These are phyloP conservation scores for Eupithecia vulgata DNA, from an alignment of 2,888 invertebrate genomes.

Conservation along the genomic window DNA sequence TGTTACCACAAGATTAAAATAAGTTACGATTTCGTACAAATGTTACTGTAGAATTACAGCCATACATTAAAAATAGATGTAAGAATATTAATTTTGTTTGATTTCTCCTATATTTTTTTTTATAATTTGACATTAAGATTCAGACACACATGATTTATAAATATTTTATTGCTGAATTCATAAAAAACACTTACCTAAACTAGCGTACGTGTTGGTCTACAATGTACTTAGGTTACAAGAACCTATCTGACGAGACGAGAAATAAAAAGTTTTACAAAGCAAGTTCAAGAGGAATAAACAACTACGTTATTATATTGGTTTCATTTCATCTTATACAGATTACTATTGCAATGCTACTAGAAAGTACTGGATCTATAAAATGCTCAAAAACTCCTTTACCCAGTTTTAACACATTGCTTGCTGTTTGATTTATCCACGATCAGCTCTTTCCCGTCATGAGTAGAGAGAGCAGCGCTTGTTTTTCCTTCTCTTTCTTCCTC, in stretches of 20 bases:
- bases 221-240: background rate
- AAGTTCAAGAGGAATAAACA: background rate
- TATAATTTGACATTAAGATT: no score
- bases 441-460: conserved; percentile 85
- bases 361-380: background rate
- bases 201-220: background rate
- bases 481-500: conserved; percentile 97
- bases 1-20: conserved; percentile 12
- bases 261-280: background rate
- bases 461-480: conserved; percentile 91
- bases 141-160: background rate
- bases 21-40: conserved; percentile 12
- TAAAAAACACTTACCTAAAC: conserved; percentile 2
- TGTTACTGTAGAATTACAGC: conserved; percentile 4
- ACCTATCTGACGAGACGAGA: background rate
- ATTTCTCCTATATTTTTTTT: background rate
- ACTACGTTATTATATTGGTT: background rate
- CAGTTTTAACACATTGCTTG: background rate
- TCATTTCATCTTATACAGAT: background rate
- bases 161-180: conserved; percentile 7
- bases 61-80: conserved; percentile 3
- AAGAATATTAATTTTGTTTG: conserved; percentile 1
- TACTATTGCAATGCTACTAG: background rate
- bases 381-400: background rate
- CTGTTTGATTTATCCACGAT: conserved; percentile 33